These are phyloP conservation scores for Columba janthina DNA, from an alignment of 2,113 vertebrate species.

Conservation along the genomic window DNA sequence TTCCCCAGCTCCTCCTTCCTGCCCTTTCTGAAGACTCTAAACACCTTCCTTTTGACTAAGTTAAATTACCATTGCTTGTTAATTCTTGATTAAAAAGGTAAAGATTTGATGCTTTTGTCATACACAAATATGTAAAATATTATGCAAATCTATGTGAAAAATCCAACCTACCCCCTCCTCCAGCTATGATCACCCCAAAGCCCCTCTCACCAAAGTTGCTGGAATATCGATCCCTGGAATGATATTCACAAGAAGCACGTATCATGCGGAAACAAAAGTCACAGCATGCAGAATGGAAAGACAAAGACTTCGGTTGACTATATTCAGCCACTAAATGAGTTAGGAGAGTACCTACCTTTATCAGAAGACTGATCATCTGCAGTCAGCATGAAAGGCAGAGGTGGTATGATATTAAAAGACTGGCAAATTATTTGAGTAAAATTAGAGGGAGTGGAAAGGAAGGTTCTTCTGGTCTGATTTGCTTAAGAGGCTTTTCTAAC, in stretches of 20 bases:
- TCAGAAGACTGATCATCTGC: slow-evolving; percentile 91
- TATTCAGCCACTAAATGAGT: not conserved
- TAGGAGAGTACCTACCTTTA: slow-evolving; percentile 82
- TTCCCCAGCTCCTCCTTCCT: no score
- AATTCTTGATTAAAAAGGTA: not conserved
- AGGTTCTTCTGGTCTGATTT: not conserved
- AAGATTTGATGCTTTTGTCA: not conserved
- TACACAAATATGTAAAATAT: not conserved
- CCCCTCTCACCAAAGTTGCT: not conserved
- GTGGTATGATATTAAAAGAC: slow-evolving; percentile 61
- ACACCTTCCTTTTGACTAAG: not conserved
- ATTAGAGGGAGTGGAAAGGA: not conserved
- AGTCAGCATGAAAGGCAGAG: slow-evolving; percentile 84
- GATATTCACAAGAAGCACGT: not conserved
- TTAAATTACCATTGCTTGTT: not conserved
- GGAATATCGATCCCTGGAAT: not conserved
- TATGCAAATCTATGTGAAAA: not conserved
- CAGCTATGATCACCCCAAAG: not conserved
- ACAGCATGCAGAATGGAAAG: not conserved
- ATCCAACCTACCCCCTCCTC: not conserved
- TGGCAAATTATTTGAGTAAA: not conserved
- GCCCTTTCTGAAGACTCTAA: not conserved
- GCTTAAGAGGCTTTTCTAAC: not conserved
- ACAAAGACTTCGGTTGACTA: not conserved
- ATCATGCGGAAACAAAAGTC: not conserved